These are phyloP conservation scores for Clavelina lepadiformis DNA, from an alignment of 23 tunicate species.

Conservation along the genomic window DNA sequence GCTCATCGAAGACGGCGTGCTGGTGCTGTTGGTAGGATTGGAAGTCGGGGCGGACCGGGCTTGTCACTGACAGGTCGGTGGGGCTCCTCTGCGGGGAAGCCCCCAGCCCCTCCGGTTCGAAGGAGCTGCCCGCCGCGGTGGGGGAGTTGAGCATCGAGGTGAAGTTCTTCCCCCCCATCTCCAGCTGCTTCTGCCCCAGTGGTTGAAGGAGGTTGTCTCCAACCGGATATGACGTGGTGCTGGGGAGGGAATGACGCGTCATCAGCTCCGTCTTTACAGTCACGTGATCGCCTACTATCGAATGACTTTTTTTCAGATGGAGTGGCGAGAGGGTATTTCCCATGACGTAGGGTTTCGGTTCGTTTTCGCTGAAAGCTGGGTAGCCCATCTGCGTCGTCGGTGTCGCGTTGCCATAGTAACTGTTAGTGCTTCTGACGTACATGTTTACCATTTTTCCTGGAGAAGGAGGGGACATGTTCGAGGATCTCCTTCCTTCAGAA, in stretches of 20 bases:
- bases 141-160: conserved; percentile 57
- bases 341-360: conserved; percentile 33
- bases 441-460: neutral
- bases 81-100: conserved; percentile 47
- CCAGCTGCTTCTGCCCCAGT: conserved; percentile 14
- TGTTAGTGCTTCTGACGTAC: conserved; percentile 6
- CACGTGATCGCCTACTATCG: conserved; percentile 16
- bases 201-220: conserved; percentile 24
- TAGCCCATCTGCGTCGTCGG: neutral
- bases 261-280: conserved; percentile 17
- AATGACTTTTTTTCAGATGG: conserved; percentile 26
- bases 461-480: conserved; percentile 43
- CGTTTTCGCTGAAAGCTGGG: conserved; percentile 12
- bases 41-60: conserved; percentile 20
- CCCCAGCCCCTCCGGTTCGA: neutral
- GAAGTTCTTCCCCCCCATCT: conserved; percentile 18
- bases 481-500: conserved; percentile 16
- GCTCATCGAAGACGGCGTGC: conserved; percentile 14
- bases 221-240: conserved; percentile 2
- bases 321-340: conserved; percentile 7
- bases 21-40: conserved; percentile 16
- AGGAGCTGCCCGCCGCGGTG: neutral
- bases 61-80: conserved; percentile 52
- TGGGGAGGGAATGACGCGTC: conserved; percentile 5
- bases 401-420: conserved; percentile 1